A percentile compares a stretch with the other conserved stretches of the same genome.
Evolutionary conservation across 2,888 invertebrate genomes (phyloP).

Genomic region (Agonopterix subpropinquella): DNA sequence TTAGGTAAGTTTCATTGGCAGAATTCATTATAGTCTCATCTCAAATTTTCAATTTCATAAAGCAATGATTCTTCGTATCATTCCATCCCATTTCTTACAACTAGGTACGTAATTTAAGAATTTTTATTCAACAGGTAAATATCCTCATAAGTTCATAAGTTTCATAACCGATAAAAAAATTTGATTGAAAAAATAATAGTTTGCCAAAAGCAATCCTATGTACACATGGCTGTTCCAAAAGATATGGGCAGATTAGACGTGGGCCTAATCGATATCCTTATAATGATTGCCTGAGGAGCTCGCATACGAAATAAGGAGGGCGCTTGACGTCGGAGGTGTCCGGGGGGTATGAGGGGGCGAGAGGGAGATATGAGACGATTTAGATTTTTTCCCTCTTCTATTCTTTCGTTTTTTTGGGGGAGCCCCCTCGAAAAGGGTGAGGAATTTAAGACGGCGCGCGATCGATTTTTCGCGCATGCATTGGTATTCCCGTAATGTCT

Average conservation of each 20-base stretch:
- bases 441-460: constrained; percentile 73
- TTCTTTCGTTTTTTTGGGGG: constrained; percentile 75
- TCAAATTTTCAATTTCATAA: too few species aligned
- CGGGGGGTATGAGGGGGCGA: constrained; percentile 41
- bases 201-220: constrained; percentile 44
- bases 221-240: constrained; percentile 60
- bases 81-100: too few species aligned
- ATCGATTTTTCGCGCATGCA: constrained; percentile 76
- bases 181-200: constrained; percentile 14
- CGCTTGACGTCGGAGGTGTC: constrained; percentile 68
- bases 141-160: too few species aligned
- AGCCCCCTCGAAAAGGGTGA: constrained; percentile 75
- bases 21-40: too few species aligned
- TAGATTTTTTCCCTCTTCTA: constrained; percentile 76
- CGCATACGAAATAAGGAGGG: constrained; percentile 77
- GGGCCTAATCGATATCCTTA: constrained; percentile 76
- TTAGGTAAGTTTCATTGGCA: too few species aligned
- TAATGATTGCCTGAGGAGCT: constrained; percentile 76
- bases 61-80: too few species aligned
- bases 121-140: not conserved
- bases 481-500: constrained; percentile 76
- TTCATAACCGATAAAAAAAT: not conserved
- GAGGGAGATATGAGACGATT: constrained; percentile 75
- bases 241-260: constrained; percentile 72
- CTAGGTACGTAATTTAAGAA: too few species aligned